Percentiles rank a stretch among this genome's conserved stretches.
These are phyloP conservation scores for Nebria ingens DNA, from an alignment of 1,140 invertebrate species.

Conservation along the genomic window DNA sequence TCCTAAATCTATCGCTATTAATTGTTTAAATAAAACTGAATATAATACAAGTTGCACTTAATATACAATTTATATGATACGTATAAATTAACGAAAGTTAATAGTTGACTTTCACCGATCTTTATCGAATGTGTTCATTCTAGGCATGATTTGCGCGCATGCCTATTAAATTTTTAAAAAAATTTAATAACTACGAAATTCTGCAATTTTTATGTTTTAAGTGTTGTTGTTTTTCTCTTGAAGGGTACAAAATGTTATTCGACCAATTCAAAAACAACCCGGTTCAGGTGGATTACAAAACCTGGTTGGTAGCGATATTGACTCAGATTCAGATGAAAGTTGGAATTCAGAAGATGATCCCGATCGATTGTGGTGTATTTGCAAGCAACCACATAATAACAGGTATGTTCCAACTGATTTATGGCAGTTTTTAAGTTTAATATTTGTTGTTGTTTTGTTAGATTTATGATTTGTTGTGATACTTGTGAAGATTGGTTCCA, in stretches of 20 bases:
- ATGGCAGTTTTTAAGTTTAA: no score
- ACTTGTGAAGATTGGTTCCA: constrained; percentile 96
- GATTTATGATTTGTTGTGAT: constrained; percentile 96
- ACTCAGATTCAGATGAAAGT: constrained; percentile 49
- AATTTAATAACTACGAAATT: constrained; percentile 9
- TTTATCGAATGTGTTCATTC: no score
- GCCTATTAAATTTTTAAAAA: constrained; percentile 18
- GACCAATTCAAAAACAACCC: neutral
- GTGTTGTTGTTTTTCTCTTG: neutral
- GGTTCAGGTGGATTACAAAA: constrained; percentile 27
- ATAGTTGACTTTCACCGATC: no score
- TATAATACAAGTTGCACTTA: no score
- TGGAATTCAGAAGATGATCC: constrained; percentile 86
- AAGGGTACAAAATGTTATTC: neutral
- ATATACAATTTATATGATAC: no score
- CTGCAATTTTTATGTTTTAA: neutral
- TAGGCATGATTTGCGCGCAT: neutral
- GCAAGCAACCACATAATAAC: constrained; percentile 89
- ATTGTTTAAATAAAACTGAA: no score
- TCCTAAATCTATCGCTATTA: no score
- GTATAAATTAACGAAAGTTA: no score
- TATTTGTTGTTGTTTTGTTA: no score
- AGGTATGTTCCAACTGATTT: constrained; percentile 36
- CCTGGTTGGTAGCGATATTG: constrained; percentile 29
- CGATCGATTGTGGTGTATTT: constrained; percentile 90